A percentile compares a stretch with the other conserved stretches of the same genome.
Evolutionary conservation across 2,888 invertebrate genomes (phyloP).

Genomic region (Sphecodes monilicornis): DNA sequence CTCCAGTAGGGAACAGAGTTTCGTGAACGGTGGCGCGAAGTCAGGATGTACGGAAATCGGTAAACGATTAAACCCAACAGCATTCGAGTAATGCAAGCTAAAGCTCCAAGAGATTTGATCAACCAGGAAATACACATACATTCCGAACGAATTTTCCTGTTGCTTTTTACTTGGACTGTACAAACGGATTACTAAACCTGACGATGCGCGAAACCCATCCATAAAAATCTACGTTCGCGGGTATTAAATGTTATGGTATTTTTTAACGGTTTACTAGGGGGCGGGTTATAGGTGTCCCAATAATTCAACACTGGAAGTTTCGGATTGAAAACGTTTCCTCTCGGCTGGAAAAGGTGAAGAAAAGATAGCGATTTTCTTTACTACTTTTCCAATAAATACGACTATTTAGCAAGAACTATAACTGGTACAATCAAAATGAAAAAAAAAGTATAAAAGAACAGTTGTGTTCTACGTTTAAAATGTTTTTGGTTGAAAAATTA

Average conservation of each 20-base stretch:
- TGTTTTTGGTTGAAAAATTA: too few relatives aligned
- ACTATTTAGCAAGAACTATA: too few relatives aligned
- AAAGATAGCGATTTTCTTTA: too few relatives aligned
- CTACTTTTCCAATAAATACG: too few relatives aligned
- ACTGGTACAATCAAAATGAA: neutral
- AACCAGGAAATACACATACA: constrained; percentile 5
- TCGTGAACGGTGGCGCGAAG: neutral
- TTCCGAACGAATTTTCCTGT: neutral
- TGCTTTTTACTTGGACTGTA: neutral
- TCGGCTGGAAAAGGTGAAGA: neutral
- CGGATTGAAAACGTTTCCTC: neutral
- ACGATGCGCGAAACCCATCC: neutral
- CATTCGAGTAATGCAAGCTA: constrained; percentile 1
- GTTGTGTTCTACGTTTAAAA: too few relatives aligned
- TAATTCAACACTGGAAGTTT: neutral
- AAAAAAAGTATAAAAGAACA: neutral
- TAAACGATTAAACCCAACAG: constrained; percentile 19
- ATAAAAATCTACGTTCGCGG: neutral
- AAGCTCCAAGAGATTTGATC: constrained; percentile 6
- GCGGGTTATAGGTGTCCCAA: too few relatives aligned
- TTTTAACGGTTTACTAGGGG: neutral
- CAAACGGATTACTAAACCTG: neutral
- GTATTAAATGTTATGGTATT: neutral
- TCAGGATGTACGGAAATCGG: constrained; percentile 12
- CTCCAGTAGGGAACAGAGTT: neutral